These are phyloP conservation scores for Lepilemur ruficaudatus DNA, from an alignment of 2,797 vertebrate genomes.

Conservation along the genomic window DNA sequence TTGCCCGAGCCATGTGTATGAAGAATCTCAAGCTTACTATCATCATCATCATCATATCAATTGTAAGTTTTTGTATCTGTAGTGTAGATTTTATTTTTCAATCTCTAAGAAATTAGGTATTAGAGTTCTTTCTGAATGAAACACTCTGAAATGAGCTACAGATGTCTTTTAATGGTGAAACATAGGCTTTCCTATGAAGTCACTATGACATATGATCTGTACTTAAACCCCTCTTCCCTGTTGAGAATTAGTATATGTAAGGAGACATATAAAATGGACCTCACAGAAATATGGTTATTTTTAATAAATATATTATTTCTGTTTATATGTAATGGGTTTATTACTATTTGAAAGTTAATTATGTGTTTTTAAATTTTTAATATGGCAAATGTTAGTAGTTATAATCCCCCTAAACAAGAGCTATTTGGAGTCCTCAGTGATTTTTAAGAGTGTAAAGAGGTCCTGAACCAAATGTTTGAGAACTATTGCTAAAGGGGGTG, in stretches of 20 bases:
- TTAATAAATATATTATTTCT: not conserved
- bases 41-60: constrained; percentile 89
- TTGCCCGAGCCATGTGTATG: constrained; percentile 98
- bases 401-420: not conserved
- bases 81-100: not conserved
- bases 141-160: not conserved
- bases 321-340: not conserved
- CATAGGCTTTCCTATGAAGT: constrained; percentile 15
- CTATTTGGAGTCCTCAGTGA: not conserved
- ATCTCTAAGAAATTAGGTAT: not conserved
- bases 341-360: not conserved
- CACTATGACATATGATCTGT: not conserved
- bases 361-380: not conserved
- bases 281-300: not conserved
- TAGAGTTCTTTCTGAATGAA: not conserved
- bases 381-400: not conserved
- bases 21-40: constrained; percentile 98
- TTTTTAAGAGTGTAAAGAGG: not conserved
- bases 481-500: not conserved
- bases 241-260: constrained; percentile 20
- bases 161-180: not conserved
- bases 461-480: not conserved
- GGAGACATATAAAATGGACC: not conserved
- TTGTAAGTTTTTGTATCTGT: constrained; percentile 88
- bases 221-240: not conserved